Evolutionary conservation across 1,140 invertebrate species (phyloP), one percentile per base, ranked within the genome.

Genomic region (Drosophila elegans): DNA sequence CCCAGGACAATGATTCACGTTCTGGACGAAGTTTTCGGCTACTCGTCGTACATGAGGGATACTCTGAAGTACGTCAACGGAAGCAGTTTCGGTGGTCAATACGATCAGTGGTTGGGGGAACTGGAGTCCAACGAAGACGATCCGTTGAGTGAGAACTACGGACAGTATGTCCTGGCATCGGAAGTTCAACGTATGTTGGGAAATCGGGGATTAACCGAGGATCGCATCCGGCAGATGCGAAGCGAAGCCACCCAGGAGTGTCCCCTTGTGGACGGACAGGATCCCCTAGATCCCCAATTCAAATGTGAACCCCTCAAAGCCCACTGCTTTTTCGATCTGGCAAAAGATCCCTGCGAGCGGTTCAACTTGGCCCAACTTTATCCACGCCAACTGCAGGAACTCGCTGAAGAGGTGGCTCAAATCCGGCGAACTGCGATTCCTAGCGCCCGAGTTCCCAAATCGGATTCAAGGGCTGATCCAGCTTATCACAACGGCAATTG

Each of bases 61-160:
- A 93, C 95, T 63, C 97, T 95, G 90, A 97, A 97, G 91, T 94
- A 97, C 63, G 83, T 97, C 0, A 94, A 94, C 59, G 96, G 96
- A 10, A 86, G 78, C 27, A 68, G 78, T 4, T 86, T 89, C 21
- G 62, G 90, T 10, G 93, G 93, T 0, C 78, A 88, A 21, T 93
- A 91, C 57, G 93, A 95, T 68, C 79, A 71, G 0, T 96, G 95
- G 95, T 41, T 91, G 57, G 74, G 84, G 42, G 53, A 71, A 29
- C 51, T 69, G 11, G 16, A 57, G 3, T 5, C 74, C 3, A 46
- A 67, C 0, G 88, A 89, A 21, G 44, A 66, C 11, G 74, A 89
- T 69, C 84, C 83, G 0, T 38, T 60, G 0, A 73, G 73, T 12
- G 57, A 45, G 1, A 55, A 45, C 39, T 91, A 91, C 51, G 81